Percentiles rank a stretch among this genome's conserved stretches.
Evolutionary conservation across 2,888 invertebrate species (phyloP).

Genomic region (Achlya flavicornis): DNA sequence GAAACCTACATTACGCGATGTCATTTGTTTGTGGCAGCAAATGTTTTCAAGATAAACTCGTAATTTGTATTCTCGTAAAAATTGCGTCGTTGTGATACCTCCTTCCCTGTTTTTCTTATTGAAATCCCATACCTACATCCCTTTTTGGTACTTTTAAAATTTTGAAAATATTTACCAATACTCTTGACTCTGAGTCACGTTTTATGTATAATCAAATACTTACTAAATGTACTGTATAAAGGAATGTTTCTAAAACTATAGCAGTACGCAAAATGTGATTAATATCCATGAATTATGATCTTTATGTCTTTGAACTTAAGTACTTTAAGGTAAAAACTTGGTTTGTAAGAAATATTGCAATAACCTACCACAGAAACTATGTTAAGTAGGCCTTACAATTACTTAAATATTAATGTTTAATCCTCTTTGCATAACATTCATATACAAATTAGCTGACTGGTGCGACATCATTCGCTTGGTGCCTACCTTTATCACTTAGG

Average conservation of each 20-base stretch:
- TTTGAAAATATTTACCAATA: neutral
- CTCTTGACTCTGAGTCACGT: neutral
- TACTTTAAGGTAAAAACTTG: slow-evolving; percentile 13
- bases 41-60: slow-evolving; percentile 35
- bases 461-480: too few relatives aligned
- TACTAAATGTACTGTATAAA: neutral
- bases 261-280: neutral
- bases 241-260: neutral
- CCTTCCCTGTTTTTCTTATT: neutral
- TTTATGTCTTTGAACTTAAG: slow-evolving; percentile 8
- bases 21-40: slow-evolving; percentile 45
- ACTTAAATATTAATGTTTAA: too few relatives aligned
- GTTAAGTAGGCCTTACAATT: too few relatives aligned
- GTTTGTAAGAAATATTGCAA: slow-evolving; percentile 10
- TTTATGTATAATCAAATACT: neutral
- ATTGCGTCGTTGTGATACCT: neutral
- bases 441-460: too few relatives aligned
- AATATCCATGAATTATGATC: neutral
- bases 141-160: neutral
- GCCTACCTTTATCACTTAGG: too few relatives aligned
- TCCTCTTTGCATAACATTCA: too few relatives aligned
- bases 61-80: slow-evolving; percentile 21
- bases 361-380: too few relatives aligned
- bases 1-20: slow-evolving; percentile 22
- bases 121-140: neutral